Evolutionary conservation across 2,797 vertebrate genomes (phyloP), one percentile per base, ranked within the genome.

Genomic region (Hippopotamyrus pictus): DNA sequence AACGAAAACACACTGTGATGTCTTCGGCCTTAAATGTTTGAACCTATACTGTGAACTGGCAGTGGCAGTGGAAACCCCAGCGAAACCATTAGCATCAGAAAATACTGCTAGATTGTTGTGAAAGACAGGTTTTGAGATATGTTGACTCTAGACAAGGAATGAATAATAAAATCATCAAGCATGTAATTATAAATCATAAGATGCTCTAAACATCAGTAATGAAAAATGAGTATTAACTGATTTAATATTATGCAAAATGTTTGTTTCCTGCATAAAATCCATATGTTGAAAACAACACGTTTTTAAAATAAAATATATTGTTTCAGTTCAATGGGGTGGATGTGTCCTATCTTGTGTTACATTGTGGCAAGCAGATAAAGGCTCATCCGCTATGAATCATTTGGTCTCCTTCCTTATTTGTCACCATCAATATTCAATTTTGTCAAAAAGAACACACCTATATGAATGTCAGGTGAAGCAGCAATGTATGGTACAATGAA

Each of bases 201-300:
- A 89, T 59, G 12, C 57, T 88, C 86, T 82, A 73, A 59, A 62
- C 19, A 33, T 44, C 69, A 85, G 57, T 12, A 73, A 90, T 59
- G 89, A 88, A 3, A 90, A 90, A 87, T 50, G 83, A 84, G 73
- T 44, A 90, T 62, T 9, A 83, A 89, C 62, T 87, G 12, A 89
- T 89, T 90, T 90, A 93, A 93, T 94, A 93, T 91, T 94, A 94
- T 95, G 92, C 95, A 95, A 93, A 96, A 93, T 95, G 93, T 96
- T 96, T 95, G 95, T 95, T 95, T 91, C 91, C 92, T 94, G 91
- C 91, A 93, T 92, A 91, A 89, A 89, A 91, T 93, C 90, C 41
- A 91, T 89, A 90, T 93, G 93, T 90, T 93, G 94, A 94, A 95
- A 94, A 95, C 93, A 93, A 89, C 53, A 88, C 41, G 62, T 89